phyloP scores from a whole-genome alignment of 2,888 invertebrate genomes.

The Linyphia triangularis region DNA sequence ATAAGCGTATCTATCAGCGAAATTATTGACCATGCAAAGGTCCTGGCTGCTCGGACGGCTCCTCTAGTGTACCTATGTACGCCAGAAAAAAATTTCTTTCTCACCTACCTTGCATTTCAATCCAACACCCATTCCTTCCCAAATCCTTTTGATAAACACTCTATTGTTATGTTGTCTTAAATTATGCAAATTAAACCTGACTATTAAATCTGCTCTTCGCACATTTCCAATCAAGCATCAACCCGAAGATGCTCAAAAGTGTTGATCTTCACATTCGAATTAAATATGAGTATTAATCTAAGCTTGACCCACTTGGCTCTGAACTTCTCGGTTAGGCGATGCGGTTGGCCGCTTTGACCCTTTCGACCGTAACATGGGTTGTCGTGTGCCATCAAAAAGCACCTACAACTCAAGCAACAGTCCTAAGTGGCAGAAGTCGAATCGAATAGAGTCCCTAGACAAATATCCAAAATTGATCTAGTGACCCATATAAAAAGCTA shows the following conservation, averaged over 20 bases:
- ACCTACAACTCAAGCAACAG: conserved; percentile 32
- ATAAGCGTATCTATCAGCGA: too few relatives aligned
- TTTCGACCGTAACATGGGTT: conserved; percentile 58
- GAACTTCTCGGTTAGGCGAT: conserved; percentile 53
- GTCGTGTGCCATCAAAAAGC: conserved; percentile 33
- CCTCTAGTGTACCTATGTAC: too few relatives aligned
- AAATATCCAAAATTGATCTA: conserved; percentile 58
- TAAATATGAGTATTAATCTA: conserved; percentile 48
- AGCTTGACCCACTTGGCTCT: conserved; percentile 69
- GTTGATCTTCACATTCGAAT: not conserved
- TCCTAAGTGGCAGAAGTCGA: conserved; percentile 13
- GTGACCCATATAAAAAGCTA: conserved; percentile 68
- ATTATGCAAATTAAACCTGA: too few relatives aligned
- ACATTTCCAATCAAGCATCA: not conserved
- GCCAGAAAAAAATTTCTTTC: too few relatives aligned
- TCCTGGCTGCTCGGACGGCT: too few relatives aligned
- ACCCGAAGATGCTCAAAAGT: not conserved
- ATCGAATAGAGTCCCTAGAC: conserved; percentile 32
- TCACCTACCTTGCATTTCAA: too few relatives aligned
- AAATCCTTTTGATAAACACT: too few relatives aligned
- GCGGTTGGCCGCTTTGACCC: conserved; percentile 64
- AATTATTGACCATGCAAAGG: too few relatives aligned
- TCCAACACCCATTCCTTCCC: too few relatives aligned
- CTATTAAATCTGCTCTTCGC: not conserved
- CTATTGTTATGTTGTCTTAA: too few relatives aligned